phyloP scores from a whole-genome alignment of 1,140 invertebrate species.

The Dreissena rostriformis region DNA sequence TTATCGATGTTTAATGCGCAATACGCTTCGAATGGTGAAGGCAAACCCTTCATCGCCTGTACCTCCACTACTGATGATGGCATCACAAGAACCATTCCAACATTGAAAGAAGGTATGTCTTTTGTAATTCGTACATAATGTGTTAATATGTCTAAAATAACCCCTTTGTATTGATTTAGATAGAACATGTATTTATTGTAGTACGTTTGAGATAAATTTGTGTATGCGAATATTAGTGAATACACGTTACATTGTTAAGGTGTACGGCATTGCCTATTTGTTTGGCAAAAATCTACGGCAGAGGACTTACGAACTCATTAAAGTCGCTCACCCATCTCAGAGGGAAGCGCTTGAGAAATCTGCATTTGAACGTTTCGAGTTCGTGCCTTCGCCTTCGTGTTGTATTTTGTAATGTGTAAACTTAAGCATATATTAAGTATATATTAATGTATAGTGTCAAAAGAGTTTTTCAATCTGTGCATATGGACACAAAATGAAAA shows the following conservation, averaged over 20 bases:
- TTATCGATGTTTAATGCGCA: too few species aligned
- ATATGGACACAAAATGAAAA: too few species aligned
- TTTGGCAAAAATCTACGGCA: slow-evolving; percentile 95
- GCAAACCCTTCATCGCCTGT: slow-evolving; percentile 93
- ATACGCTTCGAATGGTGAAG: slow-evolving; percentile 83
- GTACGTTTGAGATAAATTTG: too few species aligned
- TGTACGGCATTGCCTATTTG: slow-evolving; percentile 94
- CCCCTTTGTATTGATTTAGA: too few species aligned
- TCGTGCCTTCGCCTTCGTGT: slow-evolving; percentile 88
- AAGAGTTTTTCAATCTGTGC: background rate
- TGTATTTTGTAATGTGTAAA: background rate
- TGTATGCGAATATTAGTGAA: too few species aligned
- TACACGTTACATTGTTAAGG: slow-evolving; percentile 91
- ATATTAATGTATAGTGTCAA: background rate
- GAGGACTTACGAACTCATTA: slow-evolving; percentile 93
- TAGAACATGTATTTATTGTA: too few species aligned
- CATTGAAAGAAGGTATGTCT: slow-evolving; percentile 88
- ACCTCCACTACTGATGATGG: slow-evolving; percentile 92
- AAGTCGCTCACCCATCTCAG: slow-evolving; percentile 95
- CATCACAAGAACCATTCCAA: slow-evolving; percentile 93
- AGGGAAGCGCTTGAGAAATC: slow-evolving; percentile 90
- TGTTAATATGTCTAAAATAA: too few species aligned
- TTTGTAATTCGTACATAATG: too few species aligned
- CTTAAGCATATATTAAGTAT: background rate
- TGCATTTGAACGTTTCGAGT: slow-evolving; percentile 93